A percentile compares a stretch with the other conserved stretches of the same genome.
Evolutionary conservation across 2,888 invertebrate species (phyloP).

Genomic region (Mechanitis mazaeus): DNA sequence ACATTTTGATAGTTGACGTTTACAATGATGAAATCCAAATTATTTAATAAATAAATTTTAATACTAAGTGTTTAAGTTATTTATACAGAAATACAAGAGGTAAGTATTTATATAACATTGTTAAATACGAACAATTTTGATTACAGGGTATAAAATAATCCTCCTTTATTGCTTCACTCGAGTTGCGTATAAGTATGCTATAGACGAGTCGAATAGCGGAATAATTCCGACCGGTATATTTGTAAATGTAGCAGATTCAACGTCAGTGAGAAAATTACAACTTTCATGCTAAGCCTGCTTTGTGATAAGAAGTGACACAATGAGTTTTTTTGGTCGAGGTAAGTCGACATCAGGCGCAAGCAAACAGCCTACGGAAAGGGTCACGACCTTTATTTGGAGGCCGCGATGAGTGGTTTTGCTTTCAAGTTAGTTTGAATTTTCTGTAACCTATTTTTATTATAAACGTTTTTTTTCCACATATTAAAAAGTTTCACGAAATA

Average conservation of each 20-base stretch:
- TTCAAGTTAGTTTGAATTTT: slow-evolving; percentile 29
- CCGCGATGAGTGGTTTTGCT: slow-evolving; percentile 37
- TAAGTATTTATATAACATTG: background rate
- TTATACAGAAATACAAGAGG: slow-evolving; percentile 33
- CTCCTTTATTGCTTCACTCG: slow-evolving; percentile 16
- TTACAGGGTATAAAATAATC: slow-evolving; percentile 16
- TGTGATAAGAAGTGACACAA: slow-evolving; percentile 65
- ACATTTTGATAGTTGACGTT: too few relatives aligned
- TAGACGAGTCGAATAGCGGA: slow-evolving; percentile 17
- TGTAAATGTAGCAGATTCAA: slow-evolving; percentile 50
- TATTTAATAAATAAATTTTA: too few relatives aligned
- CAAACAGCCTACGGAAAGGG: slow-evolving; percentile 66
- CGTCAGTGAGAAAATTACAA: slow-evolving; percentile 57
- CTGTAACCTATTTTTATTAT: slow-evolving; percentile 25
- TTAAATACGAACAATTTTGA: background rate
- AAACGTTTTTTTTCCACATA: slow-evolving; percentile 6
- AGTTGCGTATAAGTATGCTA: slow-evolving; percentile 16
- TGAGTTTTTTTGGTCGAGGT: slow-evolving; percentile 65
- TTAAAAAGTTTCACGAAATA: background rate
- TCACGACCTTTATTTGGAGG: slow-evolving; percentile 63
- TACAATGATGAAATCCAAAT: too few relatives aligned
- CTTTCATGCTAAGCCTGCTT: slow-evolving; percentile 51
- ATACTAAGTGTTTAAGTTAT: background rate
- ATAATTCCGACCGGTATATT: slow-evolving; percentile 31
- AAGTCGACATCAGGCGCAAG: slow-evolving; percentile 58